Evolutionary conservation across 2,797 vertebrate genomes (phyloP).

Genomic region (Myotis vivesi): DNA sequence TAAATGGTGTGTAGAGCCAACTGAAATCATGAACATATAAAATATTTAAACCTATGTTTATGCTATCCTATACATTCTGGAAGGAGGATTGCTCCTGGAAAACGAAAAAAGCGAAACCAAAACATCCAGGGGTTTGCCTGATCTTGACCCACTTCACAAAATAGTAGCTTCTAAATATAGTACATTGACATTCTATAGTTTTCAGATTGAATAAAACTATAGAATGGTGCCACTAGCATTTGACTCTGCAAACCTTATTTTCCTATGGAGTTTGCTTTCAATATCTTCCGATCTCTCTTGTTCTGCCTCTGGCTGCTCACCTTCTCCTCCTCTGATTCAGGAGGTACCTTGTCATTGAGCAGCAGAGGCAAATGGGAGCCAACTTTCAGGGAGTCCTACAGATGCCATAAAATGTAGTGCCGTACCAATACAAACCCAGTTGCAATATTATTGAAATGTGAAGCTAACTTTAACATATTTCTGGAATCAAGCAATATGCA

Average conservation of each 20-base stretch:
- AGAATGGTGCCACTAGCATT: neutral
- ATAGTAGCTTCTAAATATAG: neutral
- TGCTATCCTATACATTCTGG: neutral
- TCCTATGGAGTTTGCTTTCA: neutral
- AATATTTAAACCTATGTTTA: neutral
- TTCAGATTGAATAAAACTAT: neutral
- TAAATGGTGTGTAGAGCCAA: neutral
- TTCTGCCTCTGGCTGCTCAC: neutral
- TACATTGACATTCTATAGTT: neutral
- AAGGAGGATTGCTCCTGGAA: neutral
- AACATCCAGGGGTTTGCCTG: neutral
- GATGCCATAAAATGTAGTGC: neutral
- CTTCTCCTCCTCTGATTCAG: neutral
- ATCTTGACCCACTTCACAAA: slow-evolving; percentile 14
- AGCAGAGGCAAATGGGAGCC: neutral
- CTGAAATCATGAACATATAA: neutral
- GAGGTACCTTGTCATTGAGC: neutral
- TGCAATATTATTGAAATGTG: neutral
- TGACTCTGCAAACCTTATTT: neutral
- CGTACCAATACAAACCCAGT: neutral
- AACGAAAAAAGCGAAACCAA: neutral
- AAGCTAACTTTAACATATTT: neutral
- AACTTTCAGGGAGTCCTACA: neutral
- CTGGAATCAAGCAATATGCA: neutral
- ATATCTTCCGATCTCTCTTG: neutral